These are phyloP conservation scores for Cephus spinipes DNA, from an alignment of 2,888 invertebrate species.

Conservation along the genomic window DNA sequence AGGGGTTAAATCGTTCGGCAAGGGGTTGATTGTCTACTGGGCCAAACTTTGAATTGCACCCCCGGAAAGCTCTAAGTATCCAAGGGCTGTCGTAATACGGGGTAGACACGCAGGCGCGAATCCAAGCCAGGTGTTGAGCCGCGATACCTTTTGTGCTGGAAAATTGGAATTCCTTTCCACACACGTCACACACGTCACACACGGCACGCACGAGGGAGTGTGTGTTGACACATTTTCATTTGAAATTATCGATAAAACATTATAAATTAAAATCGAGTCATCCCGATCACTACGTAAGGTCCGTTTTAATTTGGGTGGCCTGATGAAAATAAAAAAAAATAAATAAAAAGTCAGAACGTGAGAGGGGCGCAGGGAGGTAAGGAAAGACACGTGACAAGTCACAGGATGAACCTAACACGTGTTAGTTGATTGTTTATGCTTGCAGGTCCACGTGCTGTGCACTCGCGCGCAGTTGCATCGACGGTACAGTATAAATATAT, in stretches of 20 bases:
- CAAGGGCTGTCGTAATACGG: constrained; percentile 31
- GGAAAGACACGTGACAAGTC: not conserved
- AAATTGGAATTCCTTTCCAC: constrained; percentile 17
- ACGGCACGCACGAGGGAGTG: constrained; percentile 4
- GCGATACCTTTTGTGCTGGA: constrained; percentile 33
- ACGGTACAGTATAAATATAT: not conserved
- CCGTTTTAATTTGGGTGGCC: not conserved
- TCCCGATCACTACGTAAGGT: too few species aligned
- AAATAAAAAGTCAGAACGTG: not conserved
- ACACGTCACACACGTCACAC: not conserved
- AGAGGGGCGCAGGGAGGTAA: too few species aligned
- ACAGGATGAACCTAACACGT: not conserved
- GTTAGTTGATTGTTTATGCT: not conserved
- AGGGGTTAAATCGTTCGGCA: constrained; percentile 11
- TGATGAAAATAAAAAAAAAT: not conserved
- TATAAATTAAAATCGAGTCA: not conserved
- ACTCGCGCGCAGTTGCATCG: not conserved
- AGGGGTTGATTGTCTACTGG: constrained; percentile 51
- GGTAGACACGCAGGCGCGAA: constrained; percentile 53
- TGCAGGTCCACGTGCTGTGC: not conserved
- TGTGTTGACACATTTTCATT: not conserved
- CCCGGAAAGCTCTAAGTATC: constrained; percentile 32
- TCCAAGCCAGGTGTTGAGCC: constrained; percentile 49
- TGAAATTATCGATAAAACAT: not conserved
- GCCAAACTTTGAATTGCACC: constrained; percentile 56